These are phyloP conservation scores for Sycon ciliatum DNA, from an alignment of 37 sponge, comb jelly and placozoan species.

Conservation along the genomic window DNA sequence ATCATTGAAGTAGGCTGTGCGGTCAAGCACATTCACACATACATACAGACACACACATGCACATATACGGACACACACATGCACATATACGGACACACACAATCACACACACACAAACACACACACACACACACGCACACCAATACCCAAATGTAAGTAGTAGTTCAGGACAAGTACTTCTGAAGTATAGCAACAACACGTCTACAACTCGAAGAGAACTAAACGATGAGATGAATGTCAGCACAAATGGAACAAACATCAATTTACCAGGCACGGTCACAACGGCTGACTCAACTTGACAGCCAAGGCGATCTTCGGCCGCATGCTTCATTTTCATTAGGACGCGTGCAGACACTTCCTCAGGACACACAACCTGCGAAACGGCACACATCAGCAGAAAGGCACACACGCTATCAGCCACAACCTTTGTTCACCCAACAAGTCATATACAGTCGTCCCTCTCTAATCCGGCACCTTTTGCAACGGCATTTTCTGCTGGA, in stretches of 20 bases:
- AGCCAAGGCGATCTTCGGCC: slow-evolving; percentile 78
- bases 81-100: background rate
- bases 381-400: too few species aligned
- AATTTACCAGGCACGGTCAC: slow-evolving; percentile 61
- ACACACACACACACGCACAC: background rate
- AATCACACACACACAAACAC: background rate
- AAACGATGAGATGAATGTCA: too few species aligned
- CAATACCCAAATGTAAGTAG: background rate
- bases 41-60: background rate
- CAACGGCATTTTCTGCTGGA: too few species aligned
- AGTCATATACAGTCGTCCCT: too few species aligned
- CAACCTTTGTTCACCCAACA: too few species aligned
- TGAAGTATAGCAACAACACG: too few species aligned
- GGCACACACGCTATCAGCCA: too few species aligned
- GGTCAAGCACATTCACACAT: background rate
- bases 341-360: slow-evolving; percentile 79
- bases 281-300: slow-evolving; percentile 46
- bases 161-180: too few species aligned
- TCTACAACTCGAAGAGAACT: too few species aligned
- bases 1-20: slow-evolving; percentile 91
- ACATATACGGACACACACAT: background rate
- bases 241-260: too few species aligned
- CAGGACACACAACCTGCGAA: slow-evolving; percentile 46
- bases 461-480: too few species aligned
- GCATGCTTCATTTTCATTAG: slow-evolving; percentile 87